Evolutionary conservation across 2,888 invertebrate species (phyloP).

Genomic region (Spisula solida): DNA sequence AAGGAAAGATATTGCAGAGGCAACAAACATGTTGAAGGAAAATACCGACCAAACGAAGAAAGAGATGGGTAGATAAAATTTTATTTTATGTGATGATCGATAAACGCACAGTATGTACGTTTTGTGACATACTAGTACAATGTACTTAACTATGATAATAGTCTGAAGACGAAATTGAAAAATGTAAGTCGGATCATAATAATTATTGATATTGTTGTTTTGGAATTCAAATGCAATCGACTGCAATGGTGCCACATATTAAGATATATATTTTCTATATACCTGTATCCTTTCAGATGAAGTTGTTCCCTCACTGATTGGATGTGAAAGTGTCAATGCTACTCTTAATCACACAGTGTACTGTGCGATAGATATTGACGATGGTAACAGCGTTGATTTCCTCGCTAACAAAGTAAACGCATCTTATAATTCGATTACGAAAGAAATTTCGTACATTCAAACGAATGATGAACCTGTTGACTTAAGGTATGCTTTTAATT

Average conservation of each 20-base stretch:
- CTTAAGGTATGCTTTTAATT: not conserved
- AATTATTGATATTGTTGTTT: too few relatives aligned
- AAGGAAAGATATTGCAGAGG: slow-evolving; percentile 1
- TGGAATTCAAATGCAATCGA: too few relatives aligned
- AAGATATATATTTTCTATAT: too few relatives aligned
- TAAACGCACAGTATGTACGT: not conserved
- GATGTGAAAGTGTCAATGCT: slow-evolving; percentile 12
- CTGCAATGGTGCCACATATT: too few relatives aligned
- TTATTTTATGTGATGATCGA: too few relatives aligned
- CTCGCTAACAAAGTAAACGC: slow-evolving; percentile 10
- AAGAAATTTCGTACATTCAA: not conserved
- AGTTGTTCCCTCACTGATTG: slow-evolving; percentile 1
- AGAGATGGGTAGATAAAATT: not conserved
- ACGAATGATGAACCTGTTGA: not conserved
- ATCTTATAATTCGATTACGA: not conserved
- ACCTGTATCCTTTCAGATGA: too few relatives aligned
- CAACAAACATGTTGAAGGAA: not conserved
- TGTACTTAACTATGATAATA: too few relatives aligned
- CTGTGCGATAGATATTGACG: not conserved
- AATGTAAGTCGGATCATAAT: too few relatives aligned
- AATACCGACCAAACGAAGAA: not conserved
- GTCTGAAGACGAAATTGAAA: too few relatives aligned
- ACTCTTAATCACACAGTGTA: not conserved
- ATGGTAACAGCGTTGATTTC: not conserved
- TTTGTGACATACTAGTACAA: too few relatives aligned